Base-by-base conservation (phyloP, 2,888 invertebrate genomes). In the Syritta pipiens region DNA sequence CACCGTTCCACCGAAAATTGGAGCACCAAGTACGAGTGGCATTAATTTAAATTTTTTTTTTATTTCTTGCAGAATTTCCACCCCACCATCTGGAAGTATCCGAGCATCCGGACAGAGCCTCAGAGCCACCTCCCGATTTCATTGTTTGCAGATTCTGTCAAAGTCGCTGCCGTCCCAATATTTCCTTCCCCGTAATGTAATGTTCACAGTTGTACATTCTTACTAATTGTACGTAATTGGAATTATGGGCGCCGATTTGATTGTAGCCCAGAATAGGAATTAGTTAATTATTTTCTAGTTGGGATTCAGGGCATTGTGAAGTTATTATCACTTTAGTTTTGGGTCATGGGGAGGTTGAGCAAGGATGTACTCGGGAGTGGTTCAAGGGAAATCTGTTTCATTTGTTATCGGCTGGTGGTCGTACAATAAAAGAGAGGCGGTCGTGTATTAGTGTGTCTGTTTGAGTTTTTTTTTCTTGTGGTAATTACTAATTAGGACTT, bases 281-380 rank as follows among this genome's bases (percentile, higher is more conserved):
- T 75, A 75, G 60, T 75, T 75, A 75, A 75, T 75, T 75, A 75
- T 74, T 67, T 75, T 75, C 75, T 75, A 75, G 67, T 75, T 75
- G 75, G 48, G 67, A 75, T 75, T 75, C 67, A 75, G 75, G 75
- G 60, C 60, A 53, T 46, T 67, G 67, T 60, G 48, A 67, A 75
- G 67, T 75, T 75, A 67, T 75, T 67, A 75, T 75, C 74, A 75
- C 67, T 75, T 75, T 60, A 75, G 75, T 75, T 75, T 67, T 67
- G 46, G 60, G 67, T 17, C 53, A 55, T 75, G 46, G 59, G 12
- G 17, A 20, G 7, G 6, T 1, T 10, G 40, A 24, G 32, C 37
- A 37, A 24, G 37, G 30, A 37, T 44, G n/a, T 55, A 26, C 20
- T 37, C n/a, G 19, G 20, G 12, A 26, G 35, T 17, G 44, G 42